Evolutionary conservation across 2,797 vertebrate species (phyloP), one percentile per base, ranked within the genome.

Genomic region (Octomys mimax): DNA sequence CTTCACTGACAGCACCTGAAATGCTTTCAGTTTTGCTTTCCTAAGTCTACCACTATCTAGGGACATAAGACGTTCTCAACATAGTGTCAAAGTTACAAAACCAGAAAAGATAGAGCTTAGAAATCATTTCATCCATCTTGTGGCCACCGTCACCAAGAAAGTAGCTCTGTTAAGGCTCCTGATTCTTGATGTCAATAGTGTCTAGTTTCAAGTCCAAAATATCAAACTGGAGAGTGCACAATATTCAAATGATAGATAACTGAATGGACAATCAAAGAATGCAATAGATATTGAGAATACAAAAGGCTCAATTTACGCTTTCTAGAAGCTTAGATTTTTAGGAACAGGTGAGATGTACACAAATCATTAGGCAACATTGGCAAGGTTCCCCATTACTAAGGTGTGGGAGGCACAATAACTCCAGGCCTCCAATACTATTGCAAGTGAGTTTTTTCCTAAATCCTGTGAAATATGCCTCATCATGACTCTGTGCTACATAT

Each of bases 21-120:
- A 33, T 75, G 62, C 84, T 70, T 85, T 92, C 73, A 16, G 46
- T 75, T 91, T 83, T 92, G 75, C 73, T 92, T 80, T 92, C 36
- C 33, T 49, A 92, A 94, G 75, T 42, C 82, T 57, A 26, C 64
- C 42, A 0, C 75, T 18, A 46, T 88, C 82, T 80, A 18, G 21
- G 59, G 80, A 91, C 22, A 66, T 49, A 81, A 89, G 28, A 86
- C 71, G 62, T 87, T 90, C 93, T 54, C 73, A 79, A 92, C 57
- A 80, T 81, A 70, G 14, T 87, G 71, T 84, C 82, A 57, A 81
- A 52, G 31, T 75, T 73, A 59, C 1, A 6, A 78, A 94, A 86
- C 46, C 83, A 71, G 42, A 80, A 54, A 78, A 80, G 26, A 90
- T 85, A 80, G 49, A 68, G 75, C 24, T 9, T n/a, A 71, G 14